phyloP scores from a whole-genome alignment of 1,140 invertebrate species.

The Oryctes rhinoceros region DNA sequence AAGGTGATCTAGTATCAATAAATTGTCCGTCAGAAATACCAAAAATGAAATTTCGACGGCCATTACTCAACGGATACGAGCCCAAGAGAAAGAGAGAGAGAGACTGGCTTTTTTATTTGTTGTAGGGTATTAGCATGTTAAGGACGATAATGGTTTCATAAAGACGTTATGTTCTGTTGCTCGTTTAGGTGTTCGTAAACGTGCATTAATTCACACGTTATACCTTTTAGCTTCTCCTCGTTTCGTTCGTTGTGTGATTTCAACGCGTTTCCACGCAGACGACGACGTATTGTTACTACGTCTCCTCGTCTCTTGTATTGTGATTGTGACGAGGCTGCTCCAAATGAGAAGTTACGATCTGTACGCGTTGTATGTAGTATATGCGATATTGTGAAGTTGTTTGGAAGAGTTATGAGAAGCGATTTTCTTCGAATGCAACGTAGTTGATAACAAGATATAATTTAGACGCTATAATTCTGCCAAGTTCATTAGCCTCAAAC shows the following conservation, averaged over 20 bases:
- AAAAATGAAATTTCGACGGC: neutral
- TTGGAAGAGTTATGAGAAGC: too few relatives aligned
- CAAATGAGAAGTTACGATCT: neutral
- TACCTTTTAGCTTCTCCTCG: neutral
- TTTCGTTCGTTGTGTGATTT: neutral
- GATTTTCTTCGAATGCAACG: too few relatives aligned
- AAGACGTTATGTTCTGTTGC: constrained; percentile 25
- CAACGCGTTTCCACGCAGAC: neutral
- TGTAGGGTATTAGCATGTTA: constrained; percentile 20
- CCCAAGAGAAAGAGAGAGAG: neutral
- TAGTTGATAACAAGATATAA: too few relatives aligned
- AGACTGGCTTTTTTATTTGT: neutral
- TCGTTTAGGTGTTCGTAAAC: constrained; percentile 14
- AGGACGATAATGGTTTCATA: constrained; percentile 26
- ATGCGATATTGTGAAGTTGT: too few relatives aligned
- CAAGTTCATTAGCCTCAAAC: too few relatives aligned
- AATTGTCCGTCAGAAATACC: constrained; percentile 21
- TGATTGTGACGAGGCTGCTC: too few relatives aligned
- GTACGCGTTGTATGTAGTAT: too few relatives aligned
- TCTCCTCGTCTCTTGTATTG: too few relatives aligned
- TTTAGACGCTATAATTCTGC: too few relatives aligned
- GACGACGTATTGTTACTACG: neutral
- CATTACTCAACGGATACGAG: neutral
- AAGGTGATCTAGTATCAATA: constrained; percentile 27
- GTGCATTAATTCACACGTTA: constrained; percentile 11